A percentile compares a stretch with the other conserved stretches of the same genome.
phyloP scores from a whole-genome alignment of 2,888 invertebrate genomes.

The Therioaphis trifolii region DNA sequence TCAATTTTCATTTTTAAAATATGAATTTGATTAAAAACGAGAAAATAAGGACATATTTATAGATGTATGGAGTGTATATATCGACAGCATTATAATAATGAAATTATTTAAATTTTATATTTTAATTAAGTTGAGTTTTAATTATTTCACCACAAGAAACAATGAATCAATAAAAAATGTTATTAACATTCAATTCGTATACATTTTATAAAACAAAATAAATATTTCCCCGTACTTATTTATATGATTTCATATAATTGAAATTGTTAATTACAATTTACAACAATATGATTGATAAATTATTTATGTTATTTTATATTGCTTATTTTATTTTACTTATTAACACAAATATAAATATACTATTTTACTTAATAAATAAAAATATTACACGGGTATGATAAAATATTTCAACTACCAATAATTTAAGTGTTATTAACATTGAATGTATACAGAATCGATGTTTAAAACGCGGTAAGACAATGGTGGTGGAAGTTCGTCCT shows the following conservation, averaged over 20 bases:
- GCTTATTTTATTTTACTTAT: too few relatives aligned
- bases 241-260: background rate
- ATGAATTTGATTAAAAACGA: conserved; percentile 13
- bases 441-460: too few relatives aligned
- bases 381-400: too few relatives aligned
- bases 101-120: conserved; percentile 1
- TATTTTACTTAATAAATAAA: too few relatives aligned
- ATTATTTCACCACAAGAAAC: conserved; percentile 6
- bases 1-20: conserved; percentile 6
- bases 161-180: background rate
- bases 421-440: too few relatives aligned
- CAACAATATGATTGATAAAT: background rate
- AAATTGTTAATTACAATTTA: background rate
- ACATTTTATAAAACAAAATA: background rate
- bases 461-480: too few relatives aligned
- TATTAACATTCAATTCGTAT: background rate
- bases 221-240: background rate
- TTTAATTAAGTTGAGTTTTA: conserved; percentile 17
- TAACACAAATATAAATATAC: too few relatives aligned
- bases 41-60: background rate
- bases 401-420: too few relatives aligned
- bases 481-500: too few relatives aligned
- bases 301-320: too few relatives aligned
- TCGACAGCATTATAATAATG: background rate
- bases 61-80: background rate